A percentile compares a stretch with the other conserved stretches of the same genome.
phyloP scores from a whole-genome alignment of 2,797 vertebrate genomes.

The Hypotaenidia okinawae region DNA sequence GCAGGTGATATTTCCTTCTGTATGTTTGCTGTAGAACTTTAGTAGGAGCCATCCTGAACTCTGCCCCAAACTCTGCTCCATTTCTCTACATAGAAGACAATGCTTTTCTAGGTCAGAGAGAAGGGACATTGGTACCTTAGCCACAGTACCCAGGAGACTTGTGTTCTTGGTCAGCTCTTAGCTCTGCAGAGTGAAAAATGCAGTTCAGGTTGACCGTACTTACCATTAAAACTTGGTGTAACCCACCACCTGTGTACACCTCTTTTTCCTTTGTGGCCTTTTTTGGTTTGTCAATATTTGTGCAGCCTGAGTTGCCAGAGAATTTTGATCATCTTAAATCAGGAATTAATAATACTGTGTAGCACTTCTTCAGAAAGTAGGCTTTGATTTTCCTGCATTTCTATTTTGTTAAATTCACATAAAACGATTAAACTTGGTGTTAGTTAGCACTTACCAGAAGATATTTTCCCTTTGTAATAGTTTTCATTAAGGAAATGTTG shows the following conservation, averaged over 20 bases:
- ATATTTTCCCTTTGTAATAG: neutral
- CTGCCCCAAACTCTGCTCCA: neutral
- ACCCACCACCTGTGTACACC: neutral
- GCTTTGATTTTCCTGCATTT: neutral
- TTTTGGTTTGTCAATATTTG: neutral
- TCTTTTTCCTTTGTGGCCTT: neutral
- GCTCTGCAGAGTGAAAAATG: neutral
- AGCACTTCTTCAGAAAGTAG: neutral
- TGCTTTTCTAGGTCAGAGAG: neutral
- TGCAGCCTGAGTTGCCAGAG: neutral
- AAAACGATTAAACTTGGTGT: neutral
- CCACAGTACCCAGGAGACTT: neutral
- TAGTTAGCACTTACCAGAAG: neutral
- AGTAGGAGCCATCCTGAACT: neutral
- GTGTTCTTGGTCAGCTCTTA: neutral
- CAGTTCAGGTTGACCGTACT: fast-evolving
- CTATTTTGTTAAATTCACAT: neutral
- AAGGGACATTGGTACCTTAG: neutral
- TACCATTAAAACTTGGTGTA: neutral
- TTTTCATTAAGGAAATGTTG: neutral
- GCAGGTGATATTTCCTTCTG: neutral
- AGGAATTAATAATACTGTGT: neutral
- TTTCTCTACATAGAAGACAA: neutral
- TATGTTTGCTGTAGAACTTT: neutral
- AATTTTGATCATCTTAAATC: neutral